These are phyloP conservation scores for Oedothorax gibbosus DNA, from an alignment of 1,140 invertebrate species.

Conservation along the genomic window DNA sequence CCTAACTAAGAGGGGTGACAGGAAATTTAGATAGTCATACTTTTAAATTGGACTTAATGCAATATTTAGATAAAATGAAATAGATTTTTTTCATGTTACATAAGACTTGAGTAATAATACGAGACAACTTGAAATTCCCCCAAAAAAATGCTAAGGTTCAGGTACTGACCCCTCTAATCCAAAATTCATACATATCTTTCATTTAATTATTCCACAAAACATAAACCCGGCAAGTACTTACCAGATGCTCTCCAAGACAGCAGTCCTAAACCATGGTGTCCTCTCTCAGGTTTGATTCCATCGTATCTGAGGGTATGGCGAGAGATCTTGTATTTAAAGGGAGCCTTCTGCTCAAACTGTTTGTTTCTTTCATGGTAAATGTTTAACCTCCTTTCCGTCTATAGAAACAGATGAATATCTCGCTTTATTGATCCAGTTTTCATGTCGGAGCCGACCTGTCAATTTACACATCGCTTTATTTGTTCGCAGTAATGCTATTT, in stretches of 20 bases:
- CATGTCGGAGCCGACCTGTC: slow-evolving; percentile 56
- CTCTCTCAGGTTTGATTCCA: slow-evolving; percentile 38
- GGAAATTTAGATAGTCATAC: too few relatives aligned
- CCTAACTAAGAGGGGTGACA: too few relatives aligned
- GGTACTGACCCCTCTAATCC: too few relatives aligned
- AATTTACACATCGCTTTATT: slow-evolving; percentile 59
- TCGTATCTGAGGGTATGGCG: slow-evolving; percentile 34
- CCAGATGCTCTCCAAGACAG: background rate
- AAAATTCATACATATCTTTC: too few relatives aligned
- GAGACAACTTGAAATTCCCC: too few relatives aligned
- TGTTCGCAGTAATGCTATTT: slow-evolving; percentile 59
- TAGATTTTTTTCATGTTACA: too few relatives aligned
- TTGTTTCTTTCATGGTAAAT: slow-evolving; percentile 60
- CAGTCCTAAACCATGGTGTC: slow-evolving; percentile 16
- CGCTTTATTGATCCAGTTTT: slow-evolving; percentile 61
- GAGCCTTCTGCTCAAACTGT: slow-evolving; percentile 59
- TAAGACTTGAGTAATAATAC: too few relatives aligned
- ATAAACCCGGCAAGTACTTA: too few relatives aligned
- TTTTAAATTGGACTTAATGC: too few relatives aligned
- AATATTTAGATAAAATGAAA: too few relatives aligned
- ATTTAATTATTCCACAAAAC: too few relatives aligned
- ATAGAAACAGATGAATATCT: slow-evolving; percentile 62
- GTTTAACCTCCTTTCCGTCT: slow-evolving; percentile 59
- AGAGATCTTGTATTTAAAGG: slow-evolving; percentile 56
- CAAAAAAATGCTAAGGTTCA: too few relatives aligned